Evolutionary conservation across 2,888 invertebrate genomes (phyloP).

Genomic region (Gastrophysa polygoni): DNA sequence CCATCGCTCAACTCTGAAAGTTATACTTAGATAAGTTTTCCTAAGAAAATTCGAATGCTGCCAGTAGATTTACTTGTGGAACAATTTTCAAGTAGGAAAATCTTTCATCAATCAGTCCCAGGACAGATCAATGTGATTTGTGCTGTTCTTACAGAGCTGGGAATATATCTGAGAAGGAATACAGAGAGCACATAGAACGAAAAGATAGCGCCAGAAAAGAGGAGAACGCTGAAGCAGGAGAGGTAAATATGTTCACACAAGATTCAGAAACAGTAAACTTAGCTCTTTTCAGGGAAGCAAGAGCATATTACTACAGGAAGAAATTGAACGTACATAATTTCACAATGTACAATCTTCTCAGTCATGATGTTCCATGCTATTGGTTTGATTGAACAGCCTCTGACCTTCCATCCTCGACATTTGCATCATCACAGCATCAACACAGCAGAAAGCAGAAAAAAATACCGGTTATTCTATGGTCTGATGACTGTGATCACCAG

Average conservation of each 20-base stretch:
- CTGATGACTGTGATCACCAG: not conserved
- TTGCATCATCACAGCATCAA: not conserved
- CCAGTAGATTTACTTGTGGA: conserved; percentile 8
- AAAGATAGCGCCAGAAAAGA: conserved; percentile 20
- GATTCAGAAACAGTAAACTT: conserved; percentile 8
- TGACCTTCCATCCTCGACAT: not conserved
- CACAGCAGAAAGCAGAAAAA: not conserved
- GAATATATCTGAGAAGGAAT: conserved; percentile 16
- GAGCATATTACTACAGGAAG: not conserved
- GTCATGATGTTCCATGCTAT: not conserved
- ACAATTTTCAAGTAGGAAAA: conserved; percentile 17
- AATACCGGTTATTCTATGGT: not conserved
- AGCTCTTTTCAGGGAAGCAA: conserved; percentile 1
- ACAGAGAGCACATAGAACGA: conserved; percentile 10
- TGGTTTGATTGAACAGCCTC: not conserved
- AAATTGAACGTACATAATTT: conserved; percentile 4
- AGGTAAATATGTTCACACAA: conserved; percentile 9
- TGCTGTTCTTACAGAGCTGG: conserved; percentile 19
- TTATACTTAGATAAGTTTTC: conserved; percentile 1
- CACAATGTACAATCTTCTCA: not conserved
- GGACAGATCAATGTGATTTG: conserved; percentile 26
- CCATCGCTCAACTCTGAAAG: not conserved
- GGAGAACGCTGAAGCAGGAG: conserved; percentile 7
- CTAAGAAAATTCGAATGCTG: not conserved
- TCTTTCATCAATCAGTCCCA: conserved; percentile 15